These are phyloP conservation scores for Ostrea edulis DNA, from an alignment of 1,140 invertebrate genomes.

Conservation along the genomic window DNA sequence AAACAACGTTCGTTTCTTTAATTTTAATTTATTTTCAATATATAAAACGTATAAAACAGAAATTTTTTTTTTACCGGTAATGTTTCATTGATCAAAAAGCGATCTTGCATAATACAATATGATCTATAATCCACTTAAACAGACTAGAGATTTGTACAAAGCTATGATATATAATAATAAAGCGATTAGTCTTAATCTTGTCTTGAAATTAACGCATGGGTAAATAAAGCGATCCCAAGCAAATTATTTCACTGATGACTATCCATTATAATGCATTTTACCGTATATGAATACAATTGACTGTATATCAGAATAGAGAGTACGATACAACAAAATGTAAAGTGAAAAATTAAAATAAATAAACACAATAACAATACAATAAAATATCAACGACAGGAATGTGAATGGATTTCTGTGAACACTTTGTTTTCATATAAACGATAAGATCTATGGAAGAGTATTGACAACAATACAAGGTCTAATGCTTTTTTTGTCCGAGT, in stretches of 20 bases:
- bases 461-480: slow-evolving; percentile 37
- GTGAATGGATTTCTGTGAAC: neutral
- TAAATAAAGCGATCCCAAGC: too few species aligned
- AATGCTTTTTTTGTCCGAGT: neutral
- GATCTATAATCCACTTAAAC: neutral
- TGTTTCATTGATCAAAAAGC: neutral
- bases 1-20: neutral
- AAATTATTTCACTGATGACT: neutral
- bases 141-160: neutral
- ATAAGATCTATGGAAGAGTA: neutral
- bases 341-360: neutral
- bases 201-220: neutral
- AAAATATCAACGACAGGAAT: neutral
- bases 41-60: neutral
- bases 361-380: slow-evolving; percentile 27
- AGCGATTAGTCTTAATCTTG: neutral
- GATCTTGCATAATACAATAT: neutral
- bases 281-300: neutral
- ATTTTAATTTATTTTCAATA: neutral
- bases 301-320: too few species aligned
- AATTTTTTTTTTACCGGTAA: neutral
- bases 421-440: neutral
- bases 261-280: neutral
- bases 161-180: neutral
- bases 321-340: too few species aligned